phyloP scores from a whole-genome alignment of 2,888 invertebrate genomes.

The Ophioninae sp. region DNA sequence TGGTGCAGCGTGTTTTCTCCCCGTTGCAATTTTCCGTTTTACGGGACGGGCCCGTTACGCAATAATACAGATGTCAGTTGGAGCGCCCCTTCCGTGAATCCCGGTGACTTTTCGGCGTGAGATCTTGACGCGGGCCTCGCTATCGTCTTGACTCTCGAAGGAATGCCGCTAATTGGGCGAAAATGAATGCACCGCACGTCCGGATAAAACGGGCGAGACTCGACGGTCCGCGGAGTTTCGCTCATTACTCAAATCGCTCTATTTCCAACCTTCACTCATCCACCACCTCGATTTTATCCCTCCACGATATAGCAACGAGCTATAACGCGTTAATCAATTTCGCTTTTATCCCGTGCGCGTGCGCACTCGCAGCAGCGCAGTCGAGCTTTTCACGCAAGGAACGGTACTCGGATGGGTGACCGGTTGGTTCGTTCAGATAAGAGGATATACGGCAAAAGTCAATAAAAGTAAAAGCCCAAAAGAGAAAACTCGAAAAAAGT shows the following conservation, averaged over 20 bases:
- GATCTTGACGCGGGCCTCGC: slow-evolving; percentile 23
- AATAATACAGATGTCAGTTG: slow-evolving; percentile 21
- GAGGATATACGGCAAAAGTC: too few relatives aligned
- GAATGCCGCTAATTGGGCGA: slow-evolving; percentile 78
- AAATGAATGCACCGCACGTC: slow-evolving; percentile 75
- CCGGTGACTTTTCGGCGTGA: slow-evolving; percentile 11
- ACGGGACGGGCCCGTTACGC: slow-evolving; percentile 63
- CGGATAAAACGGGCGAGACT: slow-evolving; percentile 60
- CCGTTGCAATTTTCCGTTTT: slow-evolving; percentile 35
- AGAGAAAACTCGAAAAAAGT: too few relatives aligned
- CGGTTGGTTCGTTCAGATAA: too few relatives aligned
- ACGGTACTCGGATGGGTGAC: neutral
- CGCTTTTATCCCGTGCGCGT: neutral
- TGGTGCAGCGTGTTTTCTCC: neutral
- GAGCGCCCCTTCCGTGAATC: neutral
- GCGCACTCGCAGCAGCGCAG: neutral
- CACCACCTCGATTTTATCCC: slow-evolving; percentile 6
- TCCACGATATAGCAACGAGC: neutral
- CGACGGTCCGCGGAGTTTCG: slow-evolving; percentile 55
- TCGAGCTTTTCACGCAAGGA: neutral
- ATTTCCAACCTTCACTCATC: slow-evolving; percentile 41
- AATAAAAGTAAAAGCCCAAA: too few relatives aligned
- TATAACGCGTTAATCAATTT: neutral
- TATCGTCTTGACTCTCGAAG: slow-evolving; percentile 64
- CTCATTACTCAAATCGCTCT: slow-evolving; percentile 52